phyloP scores from a whole-genome alignment of 2,888 invertebrate genomes.

The Hirtodrosophila histrioides region DNA sequence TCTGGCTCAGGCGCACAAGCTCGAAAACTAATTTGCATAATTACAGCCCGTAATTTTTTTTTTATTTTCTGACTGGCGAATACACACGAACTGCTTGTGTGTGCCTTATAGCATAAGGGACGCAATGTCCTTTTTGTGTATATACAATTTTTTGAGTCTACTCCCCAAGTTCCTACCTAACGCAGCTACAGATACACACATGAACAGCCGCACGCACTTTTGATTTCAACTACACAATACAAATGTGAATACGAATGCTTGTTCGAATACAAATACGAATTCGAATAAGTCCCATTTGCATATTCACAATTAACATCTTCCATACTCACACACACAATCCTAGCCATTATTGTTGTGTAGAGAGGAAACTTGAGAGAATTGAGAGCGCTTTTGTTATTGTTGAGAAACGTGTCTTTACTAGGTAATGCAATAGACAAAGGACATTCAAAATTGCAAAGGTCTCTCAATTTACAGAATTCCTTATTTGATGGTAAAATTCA shows the following conservation, averaged over 20 bases:
- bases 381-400: constrained; percentile 15
- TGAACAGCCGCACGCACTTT: constrained; percentile 51
- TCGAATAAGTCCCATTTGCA: constrained; percentile 33
- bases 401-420: constrained; percentile 34
- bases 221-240: constrained; percentile 42
- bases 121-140: constrained; percentile 75
- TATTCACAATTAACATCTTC: constrained; percentile 50
- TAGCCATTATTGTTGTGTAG: constrained; percentile 21
- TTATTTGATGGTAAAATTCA: too few relatives aligned
- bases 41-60: constrained; percentile 77
- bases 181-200: constrained; percentile 36
- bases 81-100: constrained; percentile 37
- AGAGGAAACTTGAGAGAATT: constrained; percentile 23
- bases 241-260: constrained; percentile 17
- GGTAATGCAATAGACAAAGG: constrained; percentile 25
- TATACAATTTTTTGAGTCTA: constrained; percentile 34
- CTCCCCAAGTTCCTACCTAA: constrained; percentile 19
- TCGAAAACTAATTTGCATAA: constrained; percentile 76
- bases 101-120: constrained; percentile 56
- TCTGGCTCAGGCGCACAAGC: constrained; percentile 24
- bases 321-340: constrained; percentile 8
- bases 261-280: constrained; percentile 2
- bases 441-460: constrained; percentile 6
- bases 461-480: background rate
- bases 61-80: constrained; percentile 26